Percentiles rank a stretch among this genome's conserved stretches.
Evolutionary conservation across 2,113 vertebrate species (phyloP).

Genomic region (Corythoichthys intestinalis): DNA sequence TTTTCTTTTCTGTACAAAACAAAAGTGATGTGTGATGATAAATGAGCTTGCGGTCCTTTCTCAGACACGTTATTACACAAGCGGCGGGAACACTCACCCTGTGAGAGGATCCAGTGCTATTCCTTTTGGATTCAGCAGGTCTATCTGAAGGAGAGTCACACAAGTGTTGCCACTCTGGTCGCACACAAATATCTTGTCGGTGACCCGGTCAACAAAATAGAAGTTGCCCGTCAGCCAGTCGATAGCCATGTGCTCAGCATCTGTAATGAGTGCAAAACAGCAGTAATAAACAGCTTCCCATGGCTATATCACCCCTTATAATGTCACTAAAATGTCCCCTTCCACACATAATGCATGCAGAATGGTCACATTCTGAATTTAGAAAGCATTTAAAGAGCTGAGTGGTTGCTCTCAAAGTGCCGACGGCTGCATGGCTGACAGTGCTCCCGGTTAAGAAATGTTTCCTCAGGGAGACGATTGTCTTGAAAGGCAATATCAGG

Average conservation of each 20-base stretch:
- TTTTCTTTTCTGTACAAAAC: conserved; percentile 17
- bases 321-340: background rate
- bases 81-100: conserved; percentile 79
- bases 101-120: conserved; percentile 87
- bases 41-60: conserved; percentile 27
- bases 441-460: background rate
- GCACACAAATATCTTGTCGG: conserved; percentile 88
- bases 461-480: background rate
- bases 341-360: background rate
- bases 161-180: conserved; percentile 80
- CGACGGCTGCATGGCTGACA: background rate
- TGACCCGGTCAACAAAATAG: conserved; percentile 88
- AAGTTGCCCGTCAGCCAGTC: conserved; percentile 95
- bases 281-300: background rate
- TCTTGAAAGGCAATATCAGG: background rate
- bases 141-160: conserved; percentile 85
- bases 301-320: background rate
- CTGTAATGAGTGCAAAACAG: conserved; percentile 61
- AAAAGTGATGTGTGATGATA: conserved; percentile 35
- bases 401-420: background rate
- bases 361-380: background rate
- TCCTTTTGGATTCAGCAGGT: conserved; percentile 88
- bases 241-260: conserved; percentile 87
- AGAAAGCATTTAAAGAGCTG: background rate
- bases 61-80: conserved; percentile 6